These are phyloP conservation scores for Leptinotarsa juncta DNA, from an alignment of 2,888 invertebrate species.

Conservation along the genomic window DNA sequence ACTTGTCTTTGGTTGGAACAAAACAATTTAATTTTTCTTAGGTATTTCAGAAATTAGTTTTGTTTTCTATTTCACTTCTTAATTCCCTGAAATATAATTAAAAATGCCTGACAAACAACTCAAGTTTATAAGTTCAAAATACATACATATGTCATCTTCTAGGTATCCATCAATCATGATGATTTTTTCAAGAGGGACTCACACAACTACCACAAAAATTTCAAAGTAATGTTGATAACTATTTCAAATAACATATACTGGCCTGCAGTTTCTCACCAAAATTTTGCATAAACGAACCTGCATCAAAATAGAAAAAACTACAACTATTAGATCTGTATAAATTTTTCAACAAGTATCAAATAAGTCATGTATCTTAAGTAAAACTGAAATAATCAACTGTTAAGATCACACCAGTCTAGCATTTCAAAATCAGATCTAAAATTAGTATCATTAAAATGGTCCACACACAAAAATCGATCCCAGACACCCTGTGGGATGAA, in stretches of 20 bases:
- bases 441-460: conserved; percentile 39
- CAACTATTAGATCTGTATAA: conserved; percentile 23
- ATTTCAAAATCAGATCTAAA: conserved; percentile 2
- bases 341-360: conserved; percentile 22
- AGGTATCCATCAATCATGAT: neutral
- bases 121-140: too few species aligned
- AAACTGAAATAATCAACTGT: conserved; percentile 3
- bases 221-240: too few species aligned
- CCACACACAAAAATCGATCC: conserved; percentile 52
- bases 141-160: too few species aligned
- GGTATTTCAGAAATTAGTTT: too few species aligned
- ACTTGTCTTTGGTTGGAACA: too few species aligned
- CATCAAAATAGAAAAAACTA: conserved; percentile 19
- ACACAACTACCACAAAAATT: too few species aligned
- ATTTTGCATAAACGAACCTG: conserved; percentile 3
- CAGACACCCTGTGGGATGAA: conserved; percentile 51
- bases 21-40: too few species aligned
- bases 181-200: neutral
- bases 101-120: too few species aligned
- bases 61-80: too few species aligned
- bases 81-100: too few species aligned
- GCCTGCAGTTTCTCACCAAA: neutral
- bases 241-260: conserved; percentile 1
- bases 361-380: conserved; percentile 15
- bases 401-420: conserved; percentile 8